Percentiles rank a stretch among this genome's conserved stretches.
Evolutionary conservation across 2,888 invertebrate genomes (phyloP).

Genomic region (Thalpophila matura): DNA sequence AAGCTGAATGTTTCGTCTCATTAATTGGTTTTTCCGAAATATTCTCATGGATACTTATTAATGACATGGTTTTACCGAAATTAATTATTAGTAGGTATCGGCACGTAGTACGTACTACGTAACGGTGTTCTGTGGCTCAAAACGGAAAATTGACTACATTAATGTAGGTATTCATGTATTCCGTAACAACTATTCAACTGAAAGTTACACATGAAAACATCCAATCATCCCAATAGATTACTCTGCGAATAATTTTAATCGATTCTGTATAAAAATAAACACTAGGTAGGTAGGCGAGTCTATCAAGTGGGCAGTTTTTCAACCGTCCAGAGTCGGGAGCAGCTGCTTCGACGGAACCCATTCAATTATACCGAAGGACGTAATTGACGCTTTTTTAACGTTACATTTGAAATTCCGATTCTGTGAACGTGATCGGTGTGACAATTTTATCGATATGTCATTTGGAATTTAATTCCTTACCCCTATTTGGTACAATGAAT

Average conservation of each 20-base stretch:
- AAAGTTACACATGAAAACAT: neutral
- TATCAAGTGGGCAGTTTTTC: conserved; percentile 50
- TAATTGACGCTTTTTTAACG: conserved; percentile 58
- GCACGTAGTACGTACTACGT: no score
- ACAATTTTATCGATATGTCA: conserved; percentile 40
- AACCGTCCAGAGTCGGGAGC: conserved; percentile 30
- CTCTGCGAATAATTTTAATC: conserved; percentile 37
- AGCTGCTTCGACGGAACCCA: conserved; percentile 53
- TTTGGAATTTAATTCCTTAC: conserved; percentile 16
- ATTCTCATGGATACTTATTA: neutral
- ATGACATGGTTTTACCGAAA: no score
- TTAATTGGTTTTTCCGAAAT: conserved; percentile 24
- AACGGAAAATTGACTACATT: no score
- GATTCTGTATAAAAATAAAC: conserved; percentile 47
- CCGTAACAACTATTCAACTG: neutral
- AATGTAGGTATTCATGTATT: no score
- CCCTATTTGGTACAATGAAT: conserved; percentile 31
- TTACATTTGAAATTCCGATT: conserved; percentile 49
- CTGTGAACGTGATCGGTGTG: conserved; percentile 33
- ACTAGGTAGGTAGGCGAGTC: conserved; percentile 15
- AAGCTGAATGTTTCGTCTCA: neutral
- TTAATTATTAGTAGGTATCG: no score
- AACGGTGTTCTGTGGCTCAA: no score
- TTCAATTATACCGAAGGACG: conserved; percentile 55
- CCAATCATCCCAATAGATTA: conserved; percentile 26